Conservation (phyloP, 2,888 invertebrate species). For the Harpalus rubripes region DNA sequence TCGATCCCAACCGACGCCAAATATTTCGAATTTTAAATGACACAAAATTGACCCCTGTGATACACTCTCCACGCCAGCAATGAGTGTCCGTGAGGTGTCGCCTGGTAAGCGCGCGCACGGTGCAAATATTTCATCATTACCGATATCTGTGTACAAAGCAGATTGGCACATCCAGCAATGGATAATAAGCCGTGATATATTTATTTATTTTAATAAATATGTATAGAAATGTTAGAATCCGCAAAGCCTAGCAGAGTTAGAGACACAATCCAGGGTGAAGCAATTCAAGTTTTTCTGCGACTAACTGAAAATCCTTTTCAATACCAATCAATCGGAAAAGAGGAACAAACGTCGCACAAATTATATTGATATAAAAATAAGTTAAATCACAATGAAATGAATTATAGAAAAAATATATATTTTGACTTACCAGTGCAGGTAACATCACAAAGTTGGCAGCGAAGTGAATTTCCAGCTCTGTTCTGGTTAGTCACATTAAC, state of each 20-base stretch:
- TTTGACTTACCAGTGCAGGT: constrained; percentile 91
- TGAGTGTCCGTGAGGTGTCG: no score
- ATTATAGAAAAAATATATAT: neutral
- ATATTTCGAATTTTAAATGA: no score
- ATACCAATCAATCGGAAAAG: constrained; percentile 44
- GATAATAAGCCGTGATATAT: no score
- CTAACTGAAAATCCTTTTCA: constrained; percentile 56
- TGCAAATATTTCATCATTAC: no score
- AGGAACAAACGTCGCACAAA: constrained; percentile 50
- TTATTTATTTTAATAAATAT: no score
- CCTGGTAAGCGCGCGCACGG: no score
- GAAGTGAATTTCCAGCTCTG: constrained; percentile 85
- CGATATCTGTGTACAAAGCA: no score
- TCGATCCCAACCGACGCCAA: no score
- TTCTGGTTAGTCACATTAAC: constrained; percentile 82
- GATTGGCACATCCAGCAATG: no score
- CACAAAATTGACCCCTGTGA: no score
- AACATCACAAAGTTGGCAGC: constrained; percentile 98
- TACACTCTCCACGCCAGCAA: no score
- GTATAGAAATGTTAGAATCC: constrained; percentile 43
- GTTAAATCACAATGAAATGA: neutral
- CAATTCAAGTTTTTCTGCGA: constrained; percentile 55
- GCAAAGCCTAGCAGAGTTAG: constrained; percentile 65
- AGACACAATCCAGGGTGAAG: constrained; percentile 60
- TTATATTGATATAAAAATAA: neutral